Conservation (phyloP, 2,888 invertebrate genomes). For the Zygothrica quintamaculata region DNA sequence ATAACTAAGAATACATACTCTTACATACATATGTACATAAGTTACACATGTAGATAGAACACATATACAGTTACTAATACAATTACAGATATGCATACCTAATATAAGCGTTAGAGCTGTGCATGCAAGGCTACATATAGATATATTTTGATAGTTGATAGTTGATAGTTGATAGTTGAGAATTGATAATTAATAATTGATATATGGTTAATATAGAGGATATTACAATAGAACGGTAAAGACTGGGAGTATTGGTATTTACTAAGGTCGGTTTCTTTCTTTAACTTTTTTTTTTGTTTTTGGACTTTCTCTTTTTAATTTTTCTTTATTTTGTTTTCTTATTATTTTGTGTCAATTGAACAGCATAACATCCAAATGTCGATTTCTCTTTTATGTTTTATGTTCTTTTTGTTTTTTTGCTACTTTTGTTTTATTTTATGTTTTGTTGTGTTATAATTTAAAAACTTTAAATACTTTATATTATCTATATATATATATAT, state of each 20-base stretch:
- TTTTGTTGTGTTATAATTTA: conserved; percentile 43
- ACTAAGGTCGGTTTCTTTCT: conserved; percentile 40
- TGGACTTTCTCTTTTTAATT: conserved; percentile 7
- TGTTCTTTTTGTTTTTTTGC: conserved; percentile 9
- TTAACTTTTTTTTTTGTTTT: conserved; percentile 17
- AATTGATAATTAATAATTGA: no score
- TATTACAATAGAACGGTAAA: conserved; percentile 7
- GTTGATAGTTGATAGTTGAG: no score
- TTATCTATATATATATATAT: conserved; percentile 10
- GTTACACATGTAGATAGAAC: conserved; percentile 1
- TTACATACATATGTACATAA: conserved; percentile 11
- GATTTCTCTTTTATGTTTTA: conserved; percentile 71
- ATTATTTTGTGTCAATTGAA: conserved; percentile 69
- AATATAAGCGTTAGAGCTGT: conserved; percentile 22
- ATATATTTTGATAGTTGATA: no score
- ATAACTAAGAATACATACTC: no score
- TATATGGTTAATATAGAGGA: conserved; percentile 21
- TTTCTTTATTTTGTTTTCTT: conserved; percentile 21
- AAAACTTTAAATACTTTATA: no score
- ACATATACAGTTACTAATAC: conserved; percentile 1
- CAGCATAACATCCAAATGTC: conserved; percentile 84
- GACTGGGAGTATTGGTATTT: conserved; percentile 15
- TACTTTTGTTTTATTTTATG: conserved; percentile 21
- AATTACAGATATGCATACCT: conserved; percentile 3
- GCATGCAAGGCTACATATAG: conserved; percentile 61